phyloP scores from a whole-genome alignment of 2,888 invertebrate species.

The Acanthosepion pharaonis region DNA sequence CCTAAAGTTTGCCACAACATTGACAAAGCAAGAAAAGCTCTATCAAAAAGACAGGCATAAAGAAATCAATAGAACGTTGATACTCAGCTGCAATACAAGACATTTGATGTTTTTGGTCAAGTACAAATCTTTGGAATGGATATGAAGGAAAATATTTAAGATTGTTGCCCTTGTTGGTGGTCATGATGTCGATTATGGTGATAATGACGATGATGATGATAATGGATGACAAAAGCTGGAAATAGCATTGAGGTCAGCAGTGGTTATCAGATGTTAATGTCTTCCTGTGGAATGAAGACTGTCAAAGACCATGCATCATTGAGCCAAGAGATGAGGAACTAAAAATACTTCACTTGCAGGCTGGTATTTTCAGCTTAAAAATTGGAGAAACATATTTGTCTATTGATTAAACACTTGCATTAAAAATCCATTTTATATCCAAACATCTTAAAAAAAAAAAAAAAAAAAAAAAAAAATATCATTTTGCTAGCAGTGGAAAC shows the following conservation, averaged over 20 bases:
- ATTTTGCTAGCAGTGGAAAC: neutral
- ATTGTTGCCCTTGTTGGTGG: constrained; percentile 4
- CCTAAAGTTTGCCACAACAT: neutral
- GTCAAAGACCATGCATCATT: neutral
- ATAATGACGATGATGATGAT: neutral
- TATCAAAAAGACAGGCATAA: neutral
- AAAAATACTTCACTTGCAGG: neutral
- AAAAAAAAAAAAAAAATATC: no score
- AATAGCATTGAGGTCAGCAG: constrained; percentile 17
- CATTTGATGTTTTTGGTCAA: neutral
- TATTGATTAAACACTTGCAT: neutral
- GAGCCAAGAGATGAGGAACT: neutral
- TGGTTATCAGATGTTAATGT: neutral
- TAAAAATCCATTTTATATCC: neutral
- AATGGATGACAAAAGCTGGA: constrained; percentile 18
- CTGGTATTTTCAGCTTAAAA: neutral
- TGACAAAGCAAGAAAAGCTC: neutral
- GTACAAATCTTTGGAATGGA: constrained; percentile 33
- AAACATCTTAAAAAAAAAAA: neutral
- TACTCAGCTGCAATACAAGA: neutral
- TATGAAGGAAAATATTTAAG: neutral
- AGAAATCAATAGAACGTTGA: neutral
- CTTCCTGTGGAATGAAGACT: neutral
- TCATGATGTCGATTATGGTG: neutral
- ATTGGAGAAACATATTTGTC: neutral